These are phyloP conservation scores for Machaerirhynchus nigripectus DNA, from an alignment of 2,113 vertebrate genomes.

Conservation along the genomic window DNA sequence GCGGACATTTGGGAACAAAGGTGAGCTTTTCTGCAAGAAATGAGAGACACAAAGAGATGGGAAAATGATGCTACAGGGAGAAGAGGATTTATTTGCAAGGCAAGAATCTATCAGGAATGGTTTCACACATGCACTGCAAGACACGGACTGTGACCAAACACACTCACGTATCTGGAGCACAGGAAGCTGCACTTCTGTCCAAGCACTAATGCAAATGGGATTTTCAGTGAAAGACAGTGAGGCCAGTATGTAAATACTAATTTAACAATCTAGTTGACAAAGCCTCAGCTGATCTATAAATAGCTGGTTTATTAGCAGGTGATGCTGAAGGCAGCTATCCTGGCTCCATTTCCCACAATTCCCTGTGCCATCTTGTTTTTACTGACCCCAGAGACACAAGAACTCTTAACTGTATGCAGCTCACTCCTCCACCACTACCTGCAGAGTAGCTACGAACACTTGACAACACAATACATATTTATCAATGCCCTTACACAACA, in stretches of 20 bases:
- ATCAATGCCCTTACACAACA: background rate
- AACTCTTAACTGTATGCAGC: background rate
- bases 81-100: slow-evolving; percentile 10
- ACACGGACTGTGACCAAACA: background rate
- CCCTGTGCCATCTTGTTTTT: slow-evolving; percentile 22
- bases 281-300: slow-evolving; percentile 54
- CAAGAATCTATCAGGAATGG: background rate
- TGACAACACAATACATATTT: slow-evolving; percentile 39
- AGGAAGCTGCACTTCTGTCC: background rate
- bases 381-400: background rate
- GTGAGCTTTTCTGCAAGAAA: slow-evolving; percentile 38
- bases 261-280: slow-evolving; percentile 48
- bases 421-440: slow-evolving; percentile 5
- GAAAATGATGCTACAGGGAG: background rate
- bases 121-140: background rate
- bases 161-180: background rate
- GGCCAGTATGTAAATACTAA: slow-evolving; percentile 55
- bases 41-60: background rate
- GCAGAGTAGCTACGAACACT: slow-evolving; percentile 18
- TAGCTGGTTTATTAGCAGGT: slow-evolving; percentile 49
- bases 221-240: slow-evolving; percentile 33
- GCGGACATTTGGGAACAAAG: slow-evolving; percentile 42
- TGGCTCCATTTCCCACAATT: slow-evolving; percentile 21
- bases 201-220: slow-evolving; percentile 40
- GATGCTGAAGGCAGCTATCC: slow-evolving; percentile 43